These are phyloP conservation scores for Drosophila merina DNA, from an alignment of 2,888 invertebrate genomes.

Conservation along the genomic window DNA sequence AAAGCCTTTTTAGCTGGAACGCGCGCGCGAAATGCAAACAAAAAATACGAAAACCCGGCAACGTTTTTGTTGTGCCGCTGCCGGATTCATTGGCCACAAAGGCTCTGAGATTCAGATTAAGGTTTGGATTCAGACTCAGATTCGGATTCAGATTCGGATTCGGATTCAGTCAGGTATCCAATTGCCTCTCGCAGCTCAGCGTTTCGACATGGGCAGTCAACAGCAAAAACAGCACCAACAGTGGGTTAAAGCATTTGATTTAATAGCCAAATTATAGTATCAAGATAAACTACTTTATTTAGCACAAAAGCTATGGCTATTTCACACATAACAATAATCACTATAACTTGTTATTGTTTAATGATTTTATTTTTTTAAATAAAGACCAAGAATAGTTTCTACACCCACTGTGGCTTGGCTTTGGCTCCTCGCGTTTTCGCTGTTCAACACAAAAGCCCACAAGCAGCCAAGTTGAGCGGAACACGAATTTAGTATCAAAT, in stretches of 20 bases:
- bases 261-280: neutral
- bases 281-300: no score
- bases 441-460: conserved; percentile 73
- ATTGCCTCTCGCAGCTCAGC: conserved; percentile 60
- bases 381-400: no score
- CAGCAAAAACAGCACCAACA: conserved; percentile 40
- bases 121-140: conserved; percentile 31
- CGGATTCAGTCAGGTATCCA: conserved; percentile 64
- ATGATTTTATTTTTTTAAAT: no score
- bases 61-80: conserved; percentile 49
- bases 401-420: conserved; percentile 51
- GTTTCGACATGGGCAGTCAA: conserved; percentile 63
- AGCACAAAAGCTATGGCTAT: no score
- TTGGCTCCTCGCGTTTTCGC: conserved; percentile 12
- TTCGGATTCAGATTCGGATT: conserved; percentile 29
- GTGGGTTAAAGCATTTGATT: neutral
- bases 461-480: conserved; percentile 71
- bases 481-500: conserved; percentile 83
- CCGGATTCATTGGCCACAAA: conserved; percentile 70
- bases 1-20: conserved; percentile 12
- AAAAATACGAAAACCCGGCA: conserved; percentile 6
- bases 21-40: conserved; percentile 36
- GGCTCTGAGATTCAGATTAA: conserved; percentile 13
- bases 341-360: no score
- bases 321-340: no score